Conservation (phyloP, 2,888 invertebrate genomes). For the Ephialtes manifestator region DNA sequence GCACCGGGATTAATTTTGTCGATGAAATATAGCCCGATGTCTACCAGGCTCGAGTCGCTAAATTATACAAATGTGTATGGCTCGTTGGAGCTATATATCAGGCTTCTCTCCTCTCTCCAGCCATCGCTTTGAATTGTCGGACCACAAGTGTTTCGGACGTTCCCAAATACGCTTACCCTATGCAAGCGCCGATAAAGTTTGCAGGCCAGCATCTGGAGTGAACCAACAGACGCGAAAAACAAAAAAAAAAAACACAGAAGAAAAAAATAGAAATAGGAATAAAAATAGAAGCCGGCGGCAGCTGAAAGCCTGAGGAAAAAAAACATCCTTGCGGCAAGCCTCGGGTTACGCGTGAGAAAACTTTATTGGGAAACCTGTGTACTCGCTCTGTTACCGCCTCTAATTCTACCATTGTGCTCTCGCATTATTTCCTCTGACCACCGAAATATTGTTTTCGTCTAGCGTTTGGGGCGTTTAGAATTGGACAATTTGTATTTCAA, state of each 20-base stretch:
- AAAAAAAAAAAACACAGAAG: not conserved
- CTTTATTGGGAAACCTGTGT: slow-evolving; percentile 59
- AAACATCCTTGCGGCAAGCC: slow-evolving; percentile 55
- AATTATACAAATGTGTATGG: slow-evolving; percentile 60
- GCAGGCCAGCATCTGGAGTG: slow-evolving; percentile 61
- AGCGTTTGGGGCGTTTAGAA: not conserved
- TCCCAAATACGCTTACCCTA: slow-evolving; percentile 50
- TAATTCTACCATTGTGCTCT: slow-evolving; percentile 13
- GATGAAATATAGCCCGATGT: slow-evolving; percentile 66
- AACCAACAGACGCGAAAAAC: slow-evolving; percentile 32
- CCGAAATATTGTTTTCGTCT: slow-evolving; percentile 24
- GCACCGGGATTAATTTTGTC: slow-evolving; percentile 67
- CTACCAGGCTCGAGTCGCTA: slow-evolving; percentile 60
- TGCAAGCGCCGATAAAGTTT: slow-evolving; percentile 62
- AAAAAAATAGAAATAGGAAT: no score
- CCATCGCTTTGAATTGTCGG: slow-evolving; percentile 66
- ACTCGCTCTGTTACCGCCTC: slow-evolving; percentile 41
- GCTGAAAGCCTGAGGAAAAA: slow-evolving; percentile 51
- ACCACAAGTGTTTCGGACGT: slow-evolving; percentile 70
- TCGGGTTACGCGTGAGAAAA: slow-evolving; percentile 38
- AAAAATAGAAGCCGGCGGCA: slow-evolving; percentile 15
- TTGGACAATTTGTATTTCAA: not conserved
- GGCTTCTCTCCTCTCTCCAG: slow-evolving; percentile 25
- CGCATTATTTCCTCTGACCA: slow-evolving; percentile 50
- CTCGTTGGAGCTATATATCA: slow-evolving; percentile 4